These are phyloP conservation scores for Ophthalmolycus amberensis DNA, from an alignment of 2,113 vertebrate species.

Conservation along the genomic window DNA sequence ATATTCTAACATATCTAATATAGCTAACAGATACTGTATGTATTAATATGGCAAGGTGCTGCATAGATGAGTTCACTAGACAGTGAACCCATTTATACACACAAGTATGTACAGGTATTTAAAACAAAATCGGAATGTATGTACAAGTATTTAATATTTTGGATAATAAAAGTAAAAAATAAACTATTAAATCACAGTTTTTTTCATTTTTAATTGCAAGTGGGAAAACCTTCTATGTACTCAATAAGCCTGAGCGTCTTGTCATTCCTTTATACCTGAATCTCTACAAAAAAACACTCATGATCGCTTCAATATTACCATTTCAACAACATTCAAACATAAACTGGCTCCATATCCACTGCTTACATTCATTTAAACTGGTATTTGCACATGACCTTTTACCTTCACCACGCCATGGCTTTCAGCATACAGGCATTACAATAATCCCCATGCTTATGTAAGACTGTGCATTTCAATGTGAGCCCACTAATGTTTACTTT, in stretches of 20 bases:
- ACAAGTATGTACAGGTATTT: too few species aligned
- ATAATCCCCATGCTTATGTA: slow-evolving; percentile 38
- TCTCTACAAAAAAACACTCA: not conserved
- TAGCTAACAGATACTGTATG: too few species aligned
- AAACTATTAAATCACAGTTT: not conserved
- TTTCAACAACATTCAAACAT: not conserved
- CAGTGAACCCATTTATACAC: too few species aligned
- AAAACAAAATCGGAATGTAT: too few species aligned
- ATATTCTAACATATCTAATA: too few species aligned
- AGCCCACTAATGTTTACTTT: slow-evolving; percentile 35
- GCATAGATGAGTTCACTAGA: too few species aligned
- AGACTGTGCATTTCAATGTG: slow-evolving; percentile 52
- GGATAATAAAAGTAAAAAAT: too few species aligned
- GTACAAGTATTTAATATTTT: too few species aligned
- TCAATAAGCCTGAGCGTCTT: not conserved
- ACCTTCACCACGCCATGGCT: slow-evolving; percentile 7
- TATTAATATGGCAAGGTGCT: too few species aligned
- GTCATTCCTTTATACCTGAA: not conserved
- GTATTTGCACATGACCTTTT: slow-evolving; percentile 37
- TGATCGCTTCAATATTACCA: not conserved
- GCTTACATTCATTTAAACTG: slow-evolving; percentile 1
- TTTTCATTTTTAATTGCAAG: not conserved
- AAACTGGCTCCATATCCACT: not conserved
- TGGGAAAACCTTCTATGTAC: not conserved
- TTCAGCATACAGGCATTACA: slow-evolving; percentile 2